Conservation (phyloP, 2,888 invertebrate species). For the Cryptocheilus praepositus region DNA sequence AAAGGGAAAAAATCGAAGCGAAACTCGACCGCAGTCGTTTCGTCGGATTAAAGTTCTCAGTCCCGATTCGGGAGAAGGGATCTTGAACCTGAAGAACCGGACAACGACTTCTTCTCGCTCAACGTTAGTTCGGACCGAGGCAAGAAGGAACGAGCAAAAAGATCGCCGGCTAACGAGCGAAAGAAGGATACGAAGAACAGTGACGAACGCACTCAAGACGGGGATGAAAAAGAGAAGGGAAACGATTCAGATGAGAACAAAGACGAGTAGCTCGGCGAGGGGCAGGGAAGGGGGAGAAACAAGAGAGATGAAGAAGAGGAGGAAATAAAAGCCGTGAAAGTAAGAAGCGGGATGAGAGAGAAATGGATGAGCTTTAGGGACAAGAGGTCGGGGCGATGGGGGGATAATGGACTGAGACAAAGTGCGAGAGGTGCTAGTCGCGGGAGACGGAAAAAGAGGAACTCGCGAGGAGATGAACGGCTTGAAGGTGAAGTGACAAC, state of each 20-base stretch:
- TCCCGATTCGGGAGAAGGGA: slow-evolving; percentile 5
- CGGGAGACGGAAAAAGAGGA: background rate
- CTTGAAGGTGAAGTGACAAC: background rate
- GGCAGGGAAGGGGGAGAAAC: background rate
- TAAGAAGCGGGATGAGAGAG: too few species aligned
- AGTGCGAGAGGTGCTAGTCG: background rate
- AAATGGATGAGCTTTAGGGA: too few species aligned
- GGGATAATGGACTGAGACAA: too few species aligned
- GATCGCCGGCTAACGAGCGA: background rate
- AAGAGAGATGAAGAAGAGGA: slow-evolving; percentile 11
- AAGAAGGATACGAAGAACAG: background rate
- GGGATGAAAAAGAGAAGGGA: slow-evolving; percentile 10
- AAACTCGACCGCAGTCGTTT: too few species aligned
- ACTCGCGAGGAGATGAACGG: background rate
- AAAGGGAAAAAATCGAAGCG: too few species aligned
- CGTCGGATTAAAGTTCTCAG: too few species aligned
- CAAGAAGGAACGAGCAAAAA: slow-evolving; percentile 15
- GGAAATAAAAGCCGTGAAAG: too few species aligned
- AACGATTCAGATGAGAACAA: too few species aligned
- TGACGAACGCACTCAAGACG: background rate
- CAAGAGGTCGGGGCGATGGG: too few species aligned
- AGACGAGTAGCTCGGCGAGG: too few species aligned
- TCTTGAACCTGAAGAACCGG: slow-evolving; percentile 28
- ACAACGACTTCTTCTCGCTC: slow-evolving; percentile 42
- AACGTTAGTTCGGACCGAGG: slow-evolving; percentile 18